phyloP scores from a whole-genome alignment of 2,113 vertebrate species.

The Haliaeetus leucogaster region DNA sequence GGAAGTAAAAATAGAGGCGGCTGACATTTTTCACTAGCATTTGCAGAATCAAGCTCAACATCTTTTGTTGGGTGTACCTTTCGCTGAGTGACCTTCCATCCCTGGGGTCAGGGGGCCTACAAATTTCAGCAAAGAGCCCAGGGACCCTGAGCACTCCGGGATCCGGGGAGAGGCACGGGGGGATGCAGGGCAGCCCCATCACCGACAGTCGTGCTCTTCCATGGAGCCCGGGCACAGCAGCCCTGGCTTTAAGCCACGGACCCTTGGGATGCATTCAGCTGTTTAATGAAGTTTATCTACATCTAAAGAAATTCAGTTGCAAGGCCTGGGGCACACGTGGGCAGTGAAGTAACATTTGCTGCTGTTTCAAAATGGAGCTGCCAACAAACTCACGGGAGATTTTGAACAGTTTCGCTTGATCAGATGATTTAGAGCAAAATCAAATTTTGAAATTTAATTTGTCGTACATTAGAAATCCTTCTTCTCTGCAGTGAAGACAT shows the following conservation, averaged over 20 bases:
- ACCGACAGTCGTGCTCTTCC: neutral
- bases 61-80: neutral
- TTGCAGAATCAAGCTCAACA: neutral
- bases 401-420: neutral
- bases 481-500: neutral
- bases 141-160: rapidly evolving
- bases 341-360: neutral
- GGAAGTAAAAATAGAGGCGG: neutral
- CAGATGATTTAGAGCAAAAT: neutral
- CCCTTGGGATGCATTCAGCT: neutral
- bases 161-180: neutral
- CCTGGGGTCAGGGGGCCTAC: neutral
- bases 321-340: too few species aligned
- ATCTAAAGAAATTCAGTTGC: neutral
- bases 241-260: neutral
- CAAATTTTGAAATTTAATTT: neutral
- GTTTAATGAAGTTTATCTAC: neutral
- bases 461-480: neutral
- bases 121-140: neutral
- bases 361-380: neutral
- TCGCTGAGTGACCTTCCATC: neutral
- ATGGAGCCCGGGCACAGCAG: neutral
- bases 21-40: neutral
- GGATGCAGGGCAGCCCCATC: neutral
- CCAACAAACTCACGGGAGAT: neutral